Conservation (phyloP, 2,888 invertebrate species). For the Acleris laterana region DNA sequence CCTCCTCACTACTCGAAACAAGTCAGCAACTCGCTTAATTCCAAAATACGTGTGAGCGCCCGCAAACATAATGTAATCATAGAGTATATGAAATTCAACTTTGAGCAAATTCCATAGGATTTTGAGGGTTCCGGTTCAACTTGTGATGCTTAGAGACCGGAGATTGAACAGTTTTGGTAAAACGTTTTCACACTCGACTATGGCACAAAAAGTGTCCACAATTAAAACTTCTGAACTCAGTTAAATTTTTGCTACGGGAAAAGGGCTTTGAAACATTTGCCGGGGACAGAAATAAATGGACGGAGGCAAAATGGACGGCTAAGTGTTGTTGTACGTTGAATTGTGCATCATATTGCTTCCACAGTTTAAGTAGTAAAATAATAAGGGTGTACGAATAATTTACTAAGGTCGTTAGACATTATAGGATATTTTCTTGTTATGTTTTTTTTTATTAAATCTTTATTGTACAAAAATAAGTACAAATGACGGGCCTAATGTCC, state of each 20-base stretch:
- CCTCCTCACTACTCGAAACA: neutral
- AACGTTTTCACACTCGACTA: conserved; percentile 29
- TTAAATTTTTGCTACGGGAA: conserved; percentile 26
- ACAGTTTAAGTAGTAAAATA: too few relatives aligned
- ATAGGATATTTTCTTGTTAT: too few relatives aligned
- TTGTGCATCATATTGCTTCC: too few relatives aligned
- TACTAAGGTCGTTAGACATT: too few relatives aligned
- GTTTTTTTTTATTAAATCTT: too few relatives aligned
- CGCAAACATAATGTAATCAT: conserved; percentile 19
- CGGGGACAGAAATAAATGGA: neutral
- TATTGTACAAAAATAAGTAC: too few relatives aligned
- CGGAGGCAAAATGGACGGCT: too few relatives aligned
- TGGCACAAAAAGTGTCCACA: conserved; percentile 28
- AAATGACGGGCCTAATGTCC: too few relatives aligned
- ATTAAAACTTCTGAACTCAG: conserved; percentile 31
- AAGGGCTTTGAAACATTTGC: conserved; percentile 19
- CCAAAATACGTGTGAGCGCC: conserved; percentile 15
- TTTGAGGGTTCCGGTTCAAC: conserved; percentile 25
- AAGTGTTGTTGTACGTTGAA: too few relatives aligned
- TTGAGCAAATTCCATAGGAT: conserved; percentile 24
- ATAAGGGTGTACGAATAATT: too few relatives aligned
- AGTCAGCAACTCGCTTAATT: conserved; percentile 15
- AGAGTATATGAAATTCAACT: conserved; percentile 32
- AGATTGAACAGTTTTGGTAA: conserved; percentile 32
- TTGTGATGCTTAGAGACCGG: conserved; percentile 24